Evolutionary conservation across 2,888 invertebrate genomes (phyloP).

Genomic region (Coronaproctus castanopsis): DNA sequence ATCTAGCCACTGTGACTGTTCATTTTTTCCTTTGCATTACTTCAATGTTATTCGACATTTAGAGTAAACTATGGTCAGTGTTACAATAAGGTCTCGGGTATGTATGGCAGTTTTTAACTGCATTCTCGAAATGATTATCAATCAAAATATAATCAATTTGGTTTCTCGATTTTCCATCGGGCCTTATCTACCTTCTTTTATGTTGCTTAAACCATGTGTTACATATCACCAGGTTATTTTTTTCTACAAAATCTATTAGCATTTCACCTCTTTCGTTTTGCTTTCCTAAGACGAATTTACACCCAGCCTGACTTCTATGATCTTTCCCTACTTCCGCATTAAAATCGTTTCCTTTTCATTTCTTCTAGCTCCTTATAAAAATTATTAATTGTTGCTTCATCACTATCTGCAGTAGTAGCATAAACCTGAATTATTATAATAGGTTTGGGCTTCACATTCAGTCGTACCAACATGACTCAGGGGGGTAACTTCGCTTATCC

Average conservation of each 20-base stretch:
- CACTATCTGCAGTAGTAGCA: background rate
- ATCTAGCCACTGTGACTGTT: background rate
- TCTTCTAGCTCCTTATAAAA: background rate
- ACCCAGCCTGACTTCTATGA: background rate
- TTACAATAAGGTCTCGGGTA: background rate
- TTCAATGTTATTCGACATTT: background rate
- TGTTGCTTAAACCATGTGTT: slow-evolving; percentile 5
- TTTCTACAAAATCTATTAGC: slow-evolving; percentile 3
- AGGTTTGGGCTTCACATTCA: background rate
- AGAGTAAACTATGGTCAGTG: background rate
- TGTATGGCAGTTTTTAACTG: background rate
- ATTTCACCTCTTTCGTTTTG: slow-evolving; percentile 5
- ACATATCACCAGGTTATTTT: background rate
- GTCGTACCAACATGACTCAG: background rate
- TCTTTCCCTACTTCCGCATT: background rate
- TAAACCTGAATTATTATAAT: background rate
- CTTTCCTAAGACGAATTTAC: background rate
- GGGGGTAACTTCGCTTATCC: background rate
- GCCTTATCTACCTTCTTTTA: slow-evolving; percentile 3
- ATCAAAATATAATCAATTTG: background rate
- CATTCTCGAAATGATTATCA: background rate
- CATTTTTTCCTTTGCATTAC: background rate
- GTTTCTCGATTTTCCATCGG: slow-evolving; percentile 1
- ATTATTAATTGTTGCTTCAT: background rate
- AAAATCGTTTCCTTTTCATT: background rate